A percentile compares a stretch with the other conserved stretches of the same genome.
Conservation (phyloP, 2,888 invertebrate genomes). For the Danaus chrysippus region DNA sequence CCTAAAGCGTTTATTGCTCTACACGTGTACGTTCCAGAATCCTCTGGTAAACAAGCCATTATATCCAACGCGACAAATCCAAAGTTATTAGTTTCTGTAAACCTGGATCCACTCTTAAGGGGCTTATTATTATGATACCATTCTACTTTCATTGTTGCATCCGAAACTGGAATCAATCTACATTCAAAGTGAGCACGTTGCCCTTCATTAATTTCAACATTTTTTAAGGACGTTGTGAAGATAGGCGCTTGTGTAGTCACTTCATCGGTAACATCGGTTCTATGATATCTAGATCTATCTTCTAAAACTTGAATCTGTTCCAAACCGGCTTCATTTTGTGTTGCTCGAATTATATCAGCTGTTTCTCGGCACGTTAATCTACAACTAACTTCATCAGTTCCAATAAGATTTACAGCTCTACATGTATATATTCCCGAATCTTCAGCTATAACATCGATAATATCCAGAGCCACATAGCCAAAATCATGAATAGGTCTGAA, state of each 20-base stretch:
- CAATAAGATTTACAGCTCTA: slow-evolving; percentile 93
- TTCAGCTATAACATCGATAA: slow-evolving; percentile 96
- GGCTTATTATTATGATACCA: slow-evolving; percentile 97
- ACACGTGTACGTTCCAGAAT: slow-evolving; percentile 97
- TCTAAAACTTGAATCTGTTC: slow-evolving; percentile 94
- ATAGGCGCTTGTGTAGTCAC: slow-evolving; percentile 94
- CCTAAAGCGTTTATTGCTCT: slow-evolving; percentile 95
- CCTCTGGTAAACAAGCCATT: slow-evolving; percentile 96
- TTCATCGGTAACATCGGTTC: slow-evolving; percentile 88
- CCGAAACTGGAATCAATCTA: slow-evolving; percentile 95
- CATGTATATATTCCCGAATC: slow-evolving; percentile 97
- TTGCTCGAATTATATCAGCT: slow-evolving; percentile 89
- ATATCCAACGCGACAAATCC: slow-evolving; percentile 98
- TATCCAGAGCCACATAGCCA: slow-evolving; percentile 98
- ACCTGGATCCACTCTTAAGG: slow-evolving; percentile 95
- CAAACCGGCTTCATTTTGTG: slow-evolving; percentile 92
- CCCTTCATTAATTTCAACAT: slow-evolving; percentile 95
- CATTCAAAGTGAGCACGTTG: slow-evolving; percentile 97
- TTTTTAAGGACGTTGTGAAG: slow-evolving; percentile 95
- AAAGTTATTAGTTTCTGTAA: slow-evolving; percentile 97
- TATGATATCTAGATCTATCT: slow-evolving; percentile 87
- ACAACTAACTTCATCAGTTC: slow-evolving; percentile 91
- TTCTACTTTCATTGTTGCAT: slow-evolving; percentile 94
- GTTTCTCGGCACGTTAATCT: slow-evolving; percentile 85
- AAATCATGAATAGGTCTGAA: slow-evolving; percentile 99